Conservation (phyloP, 2,888 invertebrate species). For the Callinectes sapidus region DNA sequence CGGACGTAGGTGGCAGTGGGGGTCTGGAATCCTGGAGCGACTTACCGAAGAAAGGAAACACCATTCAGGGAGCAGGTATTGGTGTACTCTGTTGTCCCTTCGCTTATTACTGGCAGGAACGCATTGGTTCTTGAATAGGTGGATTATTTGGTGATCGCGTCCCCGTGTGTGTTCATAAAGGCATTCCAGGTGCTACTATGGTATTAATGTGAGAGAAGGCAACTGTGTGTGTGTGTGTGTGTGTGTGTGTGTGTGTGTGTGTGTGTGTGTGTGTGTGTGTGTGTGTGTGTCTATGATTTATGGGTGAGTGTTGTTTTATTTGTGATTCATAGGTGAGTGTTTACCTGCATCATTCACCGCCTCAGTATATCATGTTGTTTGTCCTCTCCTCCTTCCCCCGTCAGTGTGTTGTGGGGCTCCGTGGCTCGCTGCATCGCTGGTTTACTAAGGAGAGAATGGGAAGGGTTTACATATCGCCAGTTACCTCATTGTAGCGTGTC, state of each 20-base stretch:
- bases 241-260: too few relatives aligned
- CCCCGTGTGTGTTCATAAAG: neutral
- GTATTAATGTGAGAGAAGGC: neutral
- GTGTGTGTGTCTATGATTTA: neutral
- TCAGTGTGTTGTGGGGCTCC: neutral
- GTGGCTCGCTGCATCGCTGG: neutral
- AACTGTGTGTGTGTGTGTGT: neutral
- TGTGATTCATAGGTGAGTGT: neutral
- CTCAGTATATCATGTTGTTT: slow-evolving; percentile 1
- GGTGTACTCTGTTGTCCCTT: neutral
- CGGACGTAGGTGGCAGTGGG: neutral
- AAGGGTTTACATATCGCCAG: neutral
- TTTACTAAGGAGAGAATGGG: neutral
- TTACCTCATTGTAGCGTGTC: neutral
- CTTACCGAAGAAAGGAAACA: neutral
- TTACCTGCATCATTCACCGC: neutral
- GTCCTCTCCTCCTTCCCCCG: neutral
- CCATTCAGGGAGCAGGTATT: neutral
- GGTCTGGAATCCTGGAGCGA: neutral
- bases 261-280: neutral
- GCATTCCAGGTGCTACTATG: neutral
- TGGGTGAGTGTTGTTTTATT: neutral
- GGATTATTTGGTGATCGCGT: neutral
- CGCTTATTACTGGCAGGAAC: neutral
- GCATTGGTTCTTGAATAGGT: neutral